These are phyloP conservation scores for Drosophila tani DNA, from an alignment of 1,140 invertebrate genomes.

Conservation along the genomic window DNA sequence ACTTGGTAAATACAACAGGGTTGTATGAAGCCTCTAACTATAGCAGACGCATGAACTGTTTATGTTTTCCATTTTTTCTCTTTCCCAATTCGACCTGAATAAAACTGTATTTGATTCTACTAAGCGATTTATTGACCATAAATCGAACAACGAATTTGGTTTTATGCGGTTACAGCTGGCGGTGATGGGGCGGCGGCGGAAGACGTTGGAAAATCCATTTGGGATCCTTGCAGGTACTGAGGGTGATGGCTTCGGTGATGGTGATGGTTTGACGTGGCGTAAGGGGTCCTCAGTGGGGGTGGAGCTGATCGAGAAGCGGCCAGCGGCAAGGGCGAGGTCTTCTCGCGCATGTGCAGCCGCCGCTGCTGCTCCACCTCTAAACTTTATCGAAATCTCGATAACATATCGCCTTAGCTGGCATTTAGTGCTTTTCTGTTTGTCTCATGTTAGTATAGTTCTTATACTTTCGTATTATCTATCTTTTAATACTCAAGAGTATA, in stretches of 20 bases:
- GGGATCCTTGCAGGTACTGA: not conserved
- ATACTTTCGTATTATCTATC: too few relatives aligned
- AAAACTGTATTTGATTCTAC: slow-evolving; percentile 7
- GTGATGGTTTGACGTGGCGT: too few relatives aligned
- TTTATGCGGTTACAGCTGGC: not conserved
- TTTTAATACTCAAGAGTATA: too few relatives aligned
- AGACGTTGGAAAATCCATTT: not conserved
- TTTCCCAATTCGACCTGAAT: not conserved
- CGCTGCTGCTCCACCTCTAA: slow-evolving; percentile 3
- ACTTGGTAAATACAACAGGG: too few relatives aligned
- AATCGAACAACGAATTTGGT: slow-evolving; percentile 3
- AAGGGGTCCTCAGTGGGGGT: not conserved
- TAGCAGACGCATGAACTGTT: too few relatives aligned
- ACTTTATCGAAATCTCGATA: too few relatives aligned
- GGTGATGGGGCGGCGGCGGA: not conserved
- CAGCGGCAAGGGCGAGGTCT: slow-evolving; percentile 1
- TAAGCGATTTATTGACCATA: slow-evolving; percentile 47
- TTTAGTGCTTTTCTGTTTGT: too few relatives aligned
- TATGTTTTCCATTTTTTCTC: too few relatives aligned
- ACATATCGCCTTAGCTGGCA: too few relatives aligned
- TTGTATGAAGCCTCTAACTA: too few relatives aligned
- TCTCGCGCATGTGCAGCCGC: not conserved
- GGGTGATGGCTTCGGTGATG: too few relatives aligned
- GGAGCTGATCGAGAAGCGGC: slow-evolving; percentile 20
- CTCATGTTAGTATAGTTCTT: too few relatives aligned